Base-by-base conservation (phyloP, 2,797 vertebrate genomes). In the Staurois parvus region DNA sequence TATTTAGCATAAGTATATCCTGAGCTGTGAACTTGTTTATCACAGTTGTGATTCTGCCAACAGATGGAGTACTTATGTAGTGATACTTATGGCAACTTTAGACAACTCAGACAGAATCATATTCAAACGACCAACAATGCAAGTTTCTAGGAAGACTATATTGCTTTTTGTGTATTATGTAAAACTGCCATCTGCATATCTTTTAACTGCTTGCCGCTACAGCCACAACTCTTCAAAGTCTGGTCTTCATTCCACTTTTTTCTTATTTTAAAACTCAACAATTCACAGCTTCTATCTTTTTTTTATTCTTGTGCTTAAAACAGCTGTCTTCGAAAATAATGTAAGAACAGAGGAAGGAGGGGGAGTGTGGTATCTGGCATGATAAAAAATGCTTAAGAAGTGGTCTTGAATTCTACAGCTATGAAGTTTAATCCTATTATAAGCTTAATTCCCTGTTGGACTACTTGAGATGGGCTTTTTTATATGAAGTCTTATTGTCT, bases 341-440 rank as follows among this genome's bases (percentile, higher is more conserved):
- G 30, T 37, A 70, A 70, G 68, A 37, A 52, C n/a, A 42, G n/a
- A 64, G 37, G 34, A 83, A 64, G n/a, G 52, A 29, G 69, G 32
- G 26, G 37, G 52, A 59, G 34, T 19, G 19, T 29, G 48, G 42
- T 59, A 72, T 73, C 11, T 79, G 24, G 24, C 17, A 34, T 73
- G 56, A 84, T 79, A 73, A 74, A 72, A 59, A 59, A 34, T 80
- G 37, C 62, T 34, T 56, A 34, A 68, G 64, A 68, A 42, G 19
- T 70, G 67, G 45, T 52, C 67, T 52, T 80, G 19, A 66, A 45
- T 72, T 42, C 34, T 79, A 28, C 28, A 42, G 32, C 67, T 52
- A 15, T 73, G n/a, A 74, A 19, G 24, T 73, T 28, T 85, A 85
- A 85, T 79, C 76, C 59, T 75, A 67, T 79, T 79, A 80, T 26